Evolutionary conservation across 2,797 vertebrate genomes (phyloP).

Genomic region (Hemitrygon akajei): DNA sequence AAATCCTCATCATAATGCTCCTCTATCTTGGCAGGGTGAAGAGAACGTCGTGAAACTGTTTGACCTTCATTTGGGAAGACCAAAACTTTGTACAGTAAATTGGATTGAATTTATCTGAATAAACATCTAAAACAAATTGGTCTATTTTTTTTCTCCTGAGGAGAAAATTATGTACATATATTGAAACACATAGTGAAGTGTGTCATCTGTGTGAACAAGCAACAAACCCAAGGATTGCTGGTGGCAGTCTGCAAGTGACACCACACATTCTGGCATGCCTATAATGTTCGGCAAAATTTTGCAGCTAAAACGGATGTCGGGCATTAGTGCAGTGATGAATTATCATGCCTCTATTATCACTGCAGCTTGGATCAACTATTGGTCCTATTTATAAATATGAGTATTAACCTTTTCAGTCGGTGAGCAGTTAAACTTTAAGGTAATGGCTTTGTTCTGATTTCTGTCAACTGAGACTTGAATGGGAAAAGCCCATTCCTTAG

Average conservation of each 20-base stretch:
- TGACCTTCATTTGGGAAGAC: conserved; percentile 13
- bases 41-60: background rate
- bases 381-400: background rate
- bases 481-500: no score
- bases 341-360: background rate
- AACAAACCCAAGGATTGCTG: no score
- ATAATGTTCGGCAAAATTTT: background rate
- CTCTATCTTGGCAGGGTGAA: background rate
- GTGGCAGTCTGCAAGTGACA: no score
- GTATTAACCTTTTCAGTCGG: background rate
- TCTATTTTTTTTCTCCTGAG: background rate
- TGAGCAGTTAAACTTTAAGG: background rate
- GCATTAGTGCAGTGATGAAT: background rate
- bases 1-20: background rate
- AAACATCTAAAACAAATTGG: background rate
- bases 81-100: conserved; percentile 12
- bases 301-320: background rate
- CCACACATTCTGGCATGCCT: no score
- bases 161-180: background rate
- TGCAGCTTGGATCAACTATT: background rate
- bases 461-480: no score
- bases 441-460: background rate
- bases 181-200: no score
- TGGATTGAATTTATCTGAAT: background rate
- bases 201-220: no score